phyloP scores from a whole-genome alignment of 2,888 invertebrate genomes.

The Hedychridium roseum region DNA sequence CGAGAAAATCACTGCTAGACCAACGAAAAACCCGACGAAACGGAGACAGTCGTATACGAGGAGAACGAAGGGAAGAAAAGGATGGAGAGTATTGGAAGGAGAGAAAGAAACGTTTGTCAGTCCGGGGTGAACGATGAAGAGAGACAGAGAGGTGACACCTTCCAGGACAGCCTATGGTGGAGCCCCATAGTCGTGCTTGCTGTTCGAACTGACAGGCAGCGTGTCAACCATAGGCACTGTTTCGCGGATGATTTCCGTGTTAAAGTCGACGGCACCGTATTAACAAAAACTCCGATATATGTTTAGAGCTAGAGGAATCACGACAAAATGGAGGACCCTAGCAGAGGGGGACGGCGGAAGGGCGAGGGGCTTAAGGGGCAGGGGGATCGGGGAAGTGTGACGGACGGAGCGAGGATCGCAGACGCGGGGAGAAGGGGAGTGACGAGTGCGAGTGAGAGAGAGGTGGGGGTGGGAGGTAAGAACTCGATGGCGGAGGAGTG shows the following conservation, averaged over 20 bases:
- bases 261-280: slow-evolving; percentile 29
- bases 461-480: slow-evolving; percentile 46
- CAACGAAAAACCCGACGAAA: too few species aligned
- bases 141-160: slow-evolving; percentile 46
- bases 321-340: slow-evolving; percentile 55
- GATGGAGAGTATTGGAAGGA: slow-evolving; percentile 20
- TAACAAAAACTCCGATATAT: slow-evolving; percentile 44
- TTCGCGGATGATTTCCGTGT: slow-evolving; percentile 29
- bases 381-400: slow-evolving; percentile 23
- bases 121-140: slow-evolving; percentile 13
- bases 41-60: slow-evolving; percentile 24
- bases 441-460: slow-evolving; percentile 18
- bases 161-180: slow-evolving; percentile 53
- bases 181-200: slow-evolving; percentile 55
- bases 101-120: slow-evolving; percentile 18
- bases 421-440: slow-evolving; percentile 25
- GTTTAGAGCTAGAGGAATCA: slow-evolving; percentile 58
- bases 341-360: slow-evolving; percentile 34
- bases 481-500: slow-evolving; percentile 49
- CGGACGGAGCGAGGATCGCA: slow-evolving; percentile 34
- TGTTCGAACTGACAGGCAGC: slow-evolving; percentile 39
- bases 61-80: slow-evolving; percentile 28
- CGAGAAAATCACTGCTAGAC: too few species aligned
- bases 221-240: slow-evolving; percentile 50
- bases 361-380: slow-evolving; percentile 26